A percentile compares a stretch with the other conserved stretches of the same genome.
phyloP scores from a whole-genome alignment of 1,140 invertebrate genomes.

The Elymnias hypermnestra region DNA sequence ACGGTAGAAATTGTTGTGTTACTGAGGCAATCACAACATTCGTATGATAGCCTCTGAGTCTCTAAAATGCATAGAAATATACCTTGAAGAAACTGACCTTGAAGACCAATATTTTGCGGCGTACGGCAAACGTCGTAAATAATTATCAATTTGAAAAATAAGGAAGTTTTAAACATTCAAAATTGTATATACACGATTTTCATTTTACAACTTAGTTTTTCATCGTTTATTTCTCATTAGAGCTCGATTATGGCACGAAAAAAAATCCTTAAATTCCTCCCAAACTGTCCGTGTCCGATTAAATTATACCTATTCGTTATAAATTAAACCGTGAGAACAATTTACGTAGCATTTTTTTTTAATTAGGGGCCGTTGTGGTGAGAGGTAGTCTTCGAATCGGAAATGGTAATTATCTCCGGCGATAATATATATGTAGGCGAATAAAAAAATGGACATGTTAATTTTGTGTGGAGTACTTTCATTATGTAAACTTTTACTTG shows the following conservation, averaged over 20 bases:
- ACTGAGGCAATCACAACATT: no score
- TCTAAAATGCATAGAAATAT: no score
- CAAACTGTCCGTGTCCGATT: conserved; percentile 40
- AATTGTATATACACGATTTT: conserved; percentile 1
- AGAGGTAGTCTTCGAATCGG: conserved; percentile 6
- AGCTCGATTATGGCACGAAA: conserved; percentile 5
- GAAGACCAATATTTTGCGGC: no score
- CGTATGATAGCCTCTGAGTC: no score
- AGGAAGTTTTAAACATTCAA: no score
- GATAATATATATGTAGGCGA: background rate
- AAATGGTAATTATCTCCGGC: conserved; percentile 19
- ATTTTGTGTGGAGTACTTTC: background rate
- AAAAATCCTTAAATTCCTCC: conserved; percentile 24
- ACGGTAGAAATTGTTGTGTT: no score
- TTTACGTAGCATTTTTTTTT: conserved; percentile 17
- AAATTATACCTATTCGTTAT: conserved; percentile 48
- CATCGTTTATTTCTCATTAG: conserved; percentile 2
- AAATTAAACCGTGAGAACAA: conserved; percentile 49
- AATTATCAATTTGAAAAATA: no score
- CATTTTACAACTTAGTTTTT: background rate
- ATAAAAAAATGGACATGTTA: background rate
- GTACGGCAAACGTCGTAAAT: no score
- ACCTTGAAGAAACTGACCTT: no score
- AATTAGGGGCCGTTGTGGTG: conserved; percentile 14
- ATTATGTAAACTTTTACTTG: no score